These are phyloP conservation scores for Heterodera filipjevi DNA, from an alignment of 2,888 invertebrate genomes.

Conservation along the genomic window DNA sequence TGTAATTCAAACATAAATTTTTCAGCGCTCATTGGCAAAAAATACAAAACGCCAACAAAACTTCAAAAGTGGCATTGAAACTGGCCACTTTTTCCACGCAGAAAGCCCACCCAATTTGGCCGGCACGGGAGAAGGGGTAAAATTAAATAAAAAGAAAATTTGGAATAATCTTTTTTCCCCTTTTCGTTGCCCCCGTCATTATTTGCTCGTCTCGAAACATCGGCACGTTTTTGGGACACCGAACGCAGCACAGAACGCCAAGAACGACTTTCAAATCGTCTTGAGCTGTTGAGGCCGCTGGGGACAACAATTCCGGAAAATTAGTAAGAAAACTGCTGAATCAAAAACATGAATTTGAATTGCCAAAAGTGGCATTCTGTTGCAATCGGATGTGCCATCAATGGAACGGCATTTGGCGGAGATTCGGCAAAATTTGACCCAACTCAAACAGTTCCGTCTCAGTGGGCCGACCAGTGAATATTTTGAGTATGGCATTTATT, in stretches of 20 bases:
- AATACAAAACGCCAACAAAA: neutral
- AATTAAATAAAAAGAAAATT: neutral
- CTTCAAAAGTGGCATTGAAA: neutral
- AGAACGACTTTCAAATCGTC: neutral
- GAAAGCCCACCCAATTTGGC: neutral
- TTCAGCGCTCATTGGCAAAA: constrained; percentile 4
- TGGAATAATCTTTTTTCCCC: neutral
- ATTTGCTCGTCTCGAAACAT: neutral
- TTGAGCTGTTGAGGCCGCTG: neutral
- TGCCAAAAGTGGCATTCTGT: constrained; percentile 13
- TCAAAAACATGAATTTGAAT: neutral
- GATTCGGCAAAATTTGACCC: constrained; percentile 22
- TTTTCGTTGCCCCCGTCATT: neutral
- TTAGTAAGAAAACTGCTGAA: neutral
- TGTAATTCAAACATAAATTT: neutral
- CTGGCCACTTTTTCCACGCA: neutral
- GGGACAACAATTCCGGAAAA: neutral
- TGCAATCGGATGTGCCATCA: constrained; percentile 26
- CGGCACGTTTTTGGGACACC: constrained; percentile 5
- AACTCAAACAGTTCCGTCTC: constrained; percentile 31
- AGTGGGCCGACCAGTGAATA: constrained; percentile 31
- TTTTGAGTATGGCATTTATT: constrained; percentile 20
- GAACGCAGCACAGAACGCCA: neutral
- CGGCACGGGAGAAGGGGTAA: neutral
- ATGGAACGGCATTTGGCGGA: constrained; percentile 26